Conservation (phyloP, 2,113 vertebrate genomes). For the Protomyctophum bolini region DNA sequence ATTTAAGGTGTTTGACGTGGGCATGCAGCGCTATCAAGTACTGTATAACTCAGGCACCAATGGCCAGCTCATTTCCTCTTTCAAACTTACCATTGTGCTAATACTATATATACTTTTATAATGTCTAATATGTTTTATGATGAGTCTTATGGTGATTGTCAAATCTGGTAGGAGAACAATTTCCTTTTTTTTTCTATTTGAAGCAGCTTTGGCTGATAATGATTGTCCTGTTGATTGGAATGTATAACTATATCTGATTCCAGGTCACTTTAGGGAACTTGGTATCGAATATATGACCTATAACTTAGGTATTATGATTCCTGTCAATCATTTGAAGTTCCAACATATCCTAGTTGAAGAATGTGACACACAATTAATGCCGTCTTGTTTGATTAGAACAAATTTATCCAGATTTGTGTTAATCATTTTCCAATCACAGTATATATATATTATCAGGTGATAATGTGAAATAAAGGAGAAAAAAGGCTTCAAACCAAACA, state of each 20-base stretch:
- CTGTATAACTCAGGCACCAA: background rate
- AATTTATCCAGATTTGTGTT: conserved; percentile 4
- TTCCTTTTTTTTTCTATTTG: background rate
- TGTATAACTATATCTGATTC: conserved; percentile 11
- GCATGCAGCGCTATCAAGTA: no score
- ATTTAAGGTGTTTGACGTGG: no score
- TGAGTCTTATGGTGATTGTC: conserved; percentile 11
- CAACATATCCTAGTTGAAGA: conserved; percentile 3
- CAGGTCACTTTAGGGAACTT: conserved; percentile 1
- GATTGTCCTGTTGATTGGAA: conserved; percentile 9
- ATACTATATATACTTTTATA: background rate
- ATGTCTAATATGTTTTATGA: background rate
- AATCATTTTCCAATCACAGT: background rate
- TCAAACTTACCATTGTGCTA: conserved; percentile 12
- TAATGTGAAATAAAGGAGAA: conserved; percentile 35
- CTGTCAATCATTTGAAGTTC: conserved; percentile 28
- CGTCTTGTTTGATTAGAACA: conserved; percentile 7
- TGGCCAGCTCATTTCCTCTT: background rate
- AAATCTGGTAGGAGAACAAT: conserved; percentile 3
- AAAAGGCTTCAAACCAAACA: conserved; percentile 22
- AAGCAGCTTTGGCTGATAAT: conserved; percentile 15
- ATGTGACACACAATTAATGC: conserved; percentile 14
- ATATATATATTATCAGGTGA: background rate
- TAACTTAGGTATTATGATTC: background rate
- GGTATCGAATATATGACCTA: conserved; percentile 22